A percentile compares a stretch with the other conserved stretches of the same genome.
Conservation (phyloP, 2,113 vertebrate species). For the Sinocyclocheilus grahami region DNA sequence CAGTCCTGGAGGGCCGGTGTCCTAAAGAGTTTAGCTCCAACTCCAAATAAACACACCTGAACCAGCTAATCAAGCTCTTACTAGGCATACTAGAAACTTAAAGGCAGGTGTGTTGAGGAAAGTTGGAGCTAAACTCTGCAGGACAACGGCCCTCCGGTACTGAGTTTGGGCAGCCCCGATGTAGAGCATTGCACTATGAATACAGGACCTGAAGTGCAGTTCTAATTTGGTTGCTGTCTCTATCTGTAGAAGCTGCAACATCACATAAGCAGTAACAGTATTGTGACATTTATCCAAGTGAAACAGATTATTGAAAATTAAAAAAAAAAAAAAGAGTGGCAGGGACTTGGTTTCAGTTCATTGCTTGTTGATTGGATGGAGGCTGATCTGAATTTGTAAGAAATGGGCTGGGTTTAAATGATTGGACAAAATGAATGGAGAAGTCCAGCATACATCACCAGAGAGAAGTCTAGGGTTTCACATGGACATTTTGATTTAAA, state of each 20-base stretch:
- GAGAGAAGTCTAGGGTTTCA: neutral
- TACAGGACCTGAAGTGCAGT: neutral
- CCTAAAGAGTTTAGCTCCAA: too few species aligned
- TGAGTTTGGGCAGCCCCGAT: neutral
- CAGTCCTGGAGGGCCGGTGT: too few species aligned
- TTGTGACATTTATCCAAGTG: neutral
- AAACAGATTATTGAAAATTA: neutral
- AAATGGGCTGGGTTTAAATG: neutral
- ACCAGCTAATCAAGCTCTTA: too few species aligned
- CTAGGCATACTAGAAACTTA: too few species aligned
- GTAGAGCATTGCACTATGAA: neutral
- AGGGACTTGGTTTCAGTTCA: neutral
- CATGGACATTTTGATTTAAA: neutral
- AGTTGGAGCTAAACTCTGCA: too few species aligned
- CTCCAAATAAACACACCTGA: too few species aligned
- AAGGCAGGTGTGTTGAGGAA: too few species aligned
- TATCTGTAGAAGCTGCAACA: neutral
- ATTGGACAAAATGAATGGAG: neutral
- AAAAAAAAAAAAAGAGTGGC: neutral
- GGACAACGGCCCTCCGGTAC: too few species aligned
- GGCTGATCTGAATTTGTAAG: neutral
- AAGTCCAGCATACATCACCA: neutral
- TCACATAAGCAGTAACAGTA: neutral
- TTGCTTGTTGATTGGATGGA: slow-evolving; percentile 2
- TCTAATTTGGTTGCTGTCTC: neutral